A percentile compares a stretch with the other conserved stretches of the same genome.
phyloP scores from a whole-genome alignment of 2,888 invertebrate species.

The Macrosoma leucophasiata region DNA sequence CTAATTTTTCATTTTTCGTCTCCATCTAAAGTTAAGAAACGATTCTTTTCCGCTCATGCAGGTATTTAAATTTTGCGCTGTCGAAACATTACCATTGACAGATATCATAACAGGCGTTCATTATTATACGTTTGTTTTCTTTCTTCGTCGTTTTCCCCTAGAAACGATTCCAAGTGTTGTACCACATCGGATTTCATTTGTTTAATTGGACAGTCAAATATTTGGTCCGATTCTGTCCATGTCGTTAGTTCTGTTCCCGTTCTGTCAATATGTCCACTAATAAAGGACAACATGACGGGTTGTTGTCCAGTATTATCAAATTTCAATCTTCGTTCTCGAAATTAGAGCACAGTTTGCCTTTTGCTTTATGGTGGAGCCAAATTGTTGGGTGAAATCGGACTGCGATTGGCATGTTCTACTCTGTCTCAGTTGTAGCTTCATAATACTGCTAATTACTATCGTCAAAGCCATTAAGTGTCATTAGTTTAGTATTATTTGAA shows the following conservation, averaged over 20 bases:
- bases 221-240: constrained; percentile 53
- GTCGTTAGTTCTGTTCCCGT: constrained; percentile 60
- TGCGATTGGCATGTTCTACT: constrained; percentile 28
- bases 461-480: too few relatives aligned
- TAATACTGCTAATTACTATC: too few relatives aligned
- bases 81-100: constrained; percentile 39
- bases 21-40: too few relatives aligned
- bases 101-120: constrained; percentile 50
- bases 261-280: constrained; percentile 62
- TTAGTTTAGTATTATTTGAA: too few relatives aligned
- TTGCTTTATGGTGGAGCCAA: constrained; percentile 6
- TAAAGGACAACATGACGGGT: constrained; percentile 38
- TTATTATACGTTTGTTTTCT: constrained; percentile 35
- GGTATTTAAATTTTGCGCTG: constrained; percentile 26
- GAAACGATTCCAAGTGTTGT: constrained; percentile 35
- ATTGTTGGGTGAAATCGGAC: constrained; percentile 14
- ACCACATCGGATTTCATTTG: constrained; percentile 54
- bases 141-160: constrained; percentile 30
- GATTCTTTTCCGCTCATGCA: constrained; percentile 12
- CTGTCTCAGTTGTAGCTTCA: constrained; percentile 17
- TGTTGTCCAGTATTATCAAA: too few relatives aligned
- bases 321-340: too few relatives aligned
- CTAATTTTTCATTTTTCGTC: too few relatives aligned
- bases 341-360: constrained; percentile 12
- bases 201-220: constrained; percentile 64